Base-by-base conservation (phyloP, 2,888 invertebrate species). In the Latrodectus hesperus region DNA sequence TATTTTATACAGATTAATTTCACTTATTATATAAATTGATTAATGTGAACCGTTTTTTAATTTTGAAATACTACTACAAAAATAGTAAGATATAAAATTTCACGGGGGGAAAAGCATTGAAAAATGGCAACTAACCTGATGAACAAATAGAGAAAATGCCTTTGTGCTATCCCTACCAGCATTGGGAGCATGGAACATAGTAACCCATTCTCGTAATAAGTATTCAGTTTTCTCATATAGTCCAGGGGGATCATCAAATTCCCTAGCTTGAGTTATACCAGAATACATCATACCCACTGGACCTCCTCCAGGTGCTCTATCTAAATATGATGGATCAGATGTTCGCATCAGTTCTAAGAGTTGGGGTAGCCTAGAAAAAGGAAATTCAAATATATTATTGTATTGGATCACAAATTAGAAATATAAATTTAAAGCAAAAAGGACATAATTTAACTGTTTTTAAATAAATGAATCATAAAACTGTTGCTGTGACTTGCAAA, bases 221-320 rank as follows among this genome's bases (percentile, higher is more conserved):
- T 94, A 96, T 92, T 99, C 99, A 0, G 98, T 98, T 92, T 98
- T 99, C 91, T 98, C 99, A 91, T 96, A 95, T 70, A 99, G 93
- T 38, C 97, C 98, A 0, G 97, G 97, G 3, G 98, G 98, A 93
- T 99, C 99, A 91, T 96, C 96, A 49, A 86, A 96, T 91, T 97
- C 97, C 86, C 96, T 95, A 55, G 96, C 96, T 94, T 95, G 93
- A 90, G 96, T 94, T 92, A 98, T 96, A 88, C 98, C 98, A 80
- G 97, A 96, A 92, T 98, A 97, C 91, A 98, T 97, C 92, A 98
- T 97, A 49, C 96, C 95, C 6, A 96, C 96, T 1, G 97, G 96
- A 11, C 89, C 89, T 55, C 88, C 96, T 26, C 95, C 94, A 0
- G 96, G 94, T 17, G 95, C 94, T 89, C 96, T 94, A 90, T 98